These are phyloP conservation scores for Paragorgia papillata DNA, from an alignment of 92 coral and sea anemone species.

Conservation along the genomic window DNA sequence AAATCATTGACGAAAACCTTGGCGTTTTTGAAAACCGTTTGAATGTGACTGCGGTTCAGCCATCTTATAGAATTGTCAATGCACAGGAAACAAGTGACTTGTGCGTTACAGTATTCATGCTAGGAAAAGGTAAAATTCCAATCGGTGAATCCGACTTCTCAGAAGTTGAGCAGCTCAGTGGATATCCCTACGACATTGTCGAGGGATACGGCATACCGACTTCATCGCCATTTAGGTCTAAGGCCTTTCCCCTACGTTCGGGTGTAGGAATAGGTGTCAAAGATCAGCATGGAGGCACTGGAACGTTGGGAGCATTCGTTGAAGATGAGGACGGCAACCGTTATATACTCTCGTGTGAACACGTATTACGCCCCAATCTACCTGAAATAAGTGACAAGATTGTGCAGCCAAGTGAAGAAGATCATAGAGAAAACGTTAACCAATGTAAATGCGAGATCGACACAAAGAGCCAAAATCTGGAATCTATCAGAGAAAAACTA, in stretches of 20 bases:
- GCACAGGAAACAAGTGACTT: conserved; percentile 20
- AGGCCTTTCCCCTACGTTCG: background rate
- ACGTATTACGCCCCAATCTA: conserved; percentile 11
- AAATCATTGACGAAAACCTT: conserved; percentile 14
- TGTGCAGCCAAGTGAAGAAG: too few relatives aligned
- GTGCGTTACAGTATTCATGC: conserved; percentile 47
- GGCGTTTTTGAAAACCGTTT: conserved; percentile 1
- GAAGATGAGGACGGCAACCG: background rate
- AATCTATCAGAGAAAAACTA: too few relatives aligned
- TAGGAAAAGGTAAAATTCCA: conserved; percentile 60
- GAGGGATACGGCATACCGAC: conserved; percentile 36
- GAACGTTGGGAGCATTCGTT: too few relatives aligned
- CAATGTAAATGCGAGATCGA: too few relatives aligned
- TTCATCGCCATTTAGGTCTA: background rate
- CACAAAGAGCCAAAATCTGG: too few relatives aligned
- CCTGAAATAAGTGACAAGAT: too few relatives aligned
- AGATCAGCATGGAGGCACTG: conserved; percentile 6
- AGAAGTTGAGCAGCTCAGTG: background rate
- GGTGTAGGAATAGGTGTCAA: conserved; percentile 45
- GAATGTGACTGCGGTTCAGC: conserved; percentile 30
- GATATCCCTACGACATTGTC: conserved; percentile 33
- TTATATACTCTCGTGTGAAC: conserved; percentile 43
- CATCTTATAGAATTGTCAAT: conserved; percentile 29
- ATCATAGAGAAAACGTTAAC: too few relatives aligned
- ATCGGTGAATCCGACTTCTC: conserved; percentile 37